A percentile compares a stretch with the other conserved stretches of the same genome.
These are phyloP conservation scores for Tenthredo livida DNA, from an alignment of 2,888 invertebrate genomes.

Conservation along the genomic window DNA sequence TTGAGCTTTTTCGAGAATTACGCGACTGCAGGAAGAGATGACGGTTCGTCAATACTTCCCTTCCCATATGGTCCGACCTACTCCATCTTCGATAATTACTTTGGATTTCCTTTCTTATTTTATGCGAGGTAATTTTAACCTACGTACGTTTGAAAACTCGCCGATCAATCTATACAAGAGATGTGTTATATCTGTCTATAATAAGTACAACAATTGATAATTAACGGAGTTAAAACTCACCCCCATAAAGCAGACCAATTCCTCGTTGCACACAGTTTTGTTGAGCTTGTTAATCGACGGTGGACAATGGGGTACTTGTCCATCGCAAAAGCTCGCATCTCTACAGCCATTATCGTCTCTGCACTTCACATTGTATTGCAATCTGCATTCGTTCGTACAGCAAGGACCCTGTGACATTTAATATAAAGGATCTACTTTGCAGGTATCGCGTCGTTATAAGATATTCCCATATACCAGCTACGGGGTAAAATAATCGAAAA, in stretches of 20 bases:
- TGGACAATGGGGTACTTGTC: slow-evolving; percentile 93
- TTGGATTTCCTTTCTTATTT: not conserved
- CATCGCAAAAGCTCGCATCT: slow-evolving; percentile 95
- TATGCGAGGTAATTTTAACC: too few relatives aligned
- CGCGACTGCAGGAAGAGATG: not conserved
- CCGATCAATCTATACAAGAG: too few relatives aligned
- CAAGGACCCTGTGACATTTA: slow-evolving; percentile 90
- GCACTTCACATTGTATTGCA: slow-evolving; percentile 93
- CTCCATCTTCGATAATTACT: not conserved
- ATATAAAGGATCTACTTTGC: not conserved
- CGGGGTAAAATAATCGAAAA: not conserved
- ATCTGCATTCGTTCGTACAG: slow-evolving; percentile 92
- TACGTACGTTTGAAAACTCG: too few relatives aligned
- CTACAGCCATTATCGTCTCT: slow-evolving; percentile 96
- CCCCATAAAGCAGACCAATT: slow-evolving; percentile 98
- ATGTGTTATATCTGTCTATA: too few relatives aligned
- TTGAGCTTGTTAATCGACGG: slow-evolving; percentile 95
- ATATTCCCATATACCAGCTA: not conserved
- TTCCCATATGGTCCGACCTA: not conserved
- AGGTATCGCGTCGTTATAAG: not conserved
- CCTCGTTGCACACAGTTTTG: slow-evolving; percentile 97
- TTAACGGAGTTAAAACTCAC: slow-evolving; percentile 80
- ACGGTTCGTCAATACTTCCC: not conserved
- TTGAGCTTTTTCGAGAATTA: not conserved
- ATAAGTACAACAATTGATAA: too few relatives aligned